These are phyloP conservation scores for Tetranychus truncatus DNA, from an alignment of 2,888 invertebrate species.

Conservation along the genomic window DNA sequence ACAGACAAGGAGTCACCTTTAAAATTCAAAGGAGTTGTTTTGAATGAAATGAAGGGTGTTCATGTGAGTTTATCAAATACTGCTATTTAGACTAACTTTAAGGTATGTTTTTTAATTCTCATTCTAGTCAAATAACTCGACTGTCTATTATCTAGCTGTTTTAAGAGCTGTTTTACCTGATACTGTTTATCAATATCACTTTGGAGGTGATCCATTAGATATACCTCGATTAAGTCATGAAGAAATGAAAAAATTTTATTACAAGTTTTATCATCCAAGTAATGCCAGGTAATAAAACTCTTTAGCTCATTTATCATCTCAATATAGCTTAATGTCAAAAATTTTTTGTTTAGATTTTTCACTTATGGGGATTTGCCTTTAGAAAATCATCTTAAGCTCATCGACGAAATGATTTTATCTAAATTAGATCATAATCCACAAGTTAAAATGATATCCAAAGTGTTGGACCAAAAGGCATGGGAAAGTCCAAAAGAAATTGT, in stretches of 20 bases:
- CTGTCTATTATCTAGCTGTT: conserved; percentile 49
- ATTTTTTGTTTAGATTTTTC: conserved; percentile 43
- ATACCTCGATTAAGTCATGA: conserved; percentile 67
- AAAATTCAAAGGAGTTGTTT: conserved; percentile 78
- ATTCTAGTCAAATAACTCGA: too few species aligned
- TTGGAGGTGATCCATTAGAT: conserved; percentile 68
- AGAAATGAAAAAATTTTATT: conserved; percentile 61
- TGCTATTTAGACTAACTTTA: too few species aligned
- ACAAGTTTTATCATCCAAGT: conserved; percentile 71
- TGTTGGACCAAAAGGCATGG: conserved; percentile 61
- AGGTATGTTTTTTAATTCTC: too few species aligned
- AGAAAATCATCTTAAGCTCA: conserved; percentile 51
- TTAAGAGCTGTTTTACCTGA: conserved; percentile 60
- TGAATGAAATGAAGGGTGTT: conserved; percentile 94
- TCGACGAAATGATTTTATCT: conserved; percentile 40
- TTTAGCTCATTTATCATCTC: too few species aligned
- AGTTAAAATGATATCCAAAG: conserved; percentile 40
- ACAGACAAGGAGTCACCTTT: conserved; percentile 53
- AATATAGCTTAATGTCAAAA: too few species aligned
- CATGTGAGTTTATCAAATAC: conserved; percentile 40
- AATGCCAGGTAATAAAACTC: conserved; percentile 43
- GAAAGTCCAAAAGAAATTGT: conserved; percentile 40
- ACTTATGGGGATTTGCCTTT: conserved; percentile 78
- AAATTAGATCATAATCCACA: conserved; percentile 37
- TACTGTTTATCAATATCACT: conserved; percentile 68